Evolutionary conservation across 2,113 vertebrate genomes (phyloP), one percentile per base, ranked within the genome.

Genomic region (Aegithalos caudatus): DNA sequence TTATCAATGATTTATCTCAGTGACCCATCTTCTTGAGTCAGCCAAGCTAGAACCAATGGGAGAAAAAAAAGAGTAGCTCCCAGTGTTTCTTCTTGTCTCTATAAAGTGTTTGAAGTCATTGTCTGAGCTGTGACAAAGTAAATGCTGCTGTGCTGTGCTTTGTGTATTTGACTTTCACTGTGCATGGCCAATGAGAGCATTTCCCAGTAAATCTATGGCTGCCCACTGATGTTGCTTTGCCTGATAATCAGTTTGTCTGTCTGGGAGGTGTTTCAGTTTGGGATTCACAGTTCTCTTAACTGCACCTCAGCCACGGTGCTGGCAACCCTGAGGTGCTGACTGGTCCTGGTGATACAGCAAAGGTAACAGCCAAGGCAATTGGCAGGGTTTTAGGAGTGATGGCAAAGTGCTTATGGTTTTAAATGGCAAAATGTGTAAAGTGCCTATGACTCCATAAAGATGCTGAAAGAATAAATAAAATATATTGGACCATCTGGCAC

Each of bases 381-480:
- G 72, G 40, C 61, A 87, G 48, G 45, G 61, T 40, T 84, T 64
- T 61, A 48, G n/a, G 40, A 20, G 16, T 66, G 80, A 83, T 85
- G 81, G 84, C 69, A 76, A 92, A 81, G 56, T 33, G 29, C 42
- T 91, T 69, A 27, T 61, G 64, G 51, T 88, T 88, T 80, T 37
- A 79, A 94, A 85, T 48, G 57, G 35, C 45, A 84, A 94, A 95
- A 72, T 13, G 37, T 92, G 54, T 73, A 5, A 81, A 74, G 60
- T 42, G 89, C 51, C 48, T 70, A 2, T 87, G 65, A 37, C n/a
- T 86, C 47, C 73, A 33, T 37, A 84, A 88, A 65, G 77, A 83
- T 42, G 45, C 50, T 81, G 77, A 53, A 94, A 74, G 69, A 92
- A 95, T 89, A 87, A 91, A 91, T 86, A 85, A 90, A 90, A 94